Evolutionary conservation across 2,888 invertebrate species (phyloP), one percentile per base, ranked within the genome.

Genomic region (Phragmatobia fuliginosa): DNA sequence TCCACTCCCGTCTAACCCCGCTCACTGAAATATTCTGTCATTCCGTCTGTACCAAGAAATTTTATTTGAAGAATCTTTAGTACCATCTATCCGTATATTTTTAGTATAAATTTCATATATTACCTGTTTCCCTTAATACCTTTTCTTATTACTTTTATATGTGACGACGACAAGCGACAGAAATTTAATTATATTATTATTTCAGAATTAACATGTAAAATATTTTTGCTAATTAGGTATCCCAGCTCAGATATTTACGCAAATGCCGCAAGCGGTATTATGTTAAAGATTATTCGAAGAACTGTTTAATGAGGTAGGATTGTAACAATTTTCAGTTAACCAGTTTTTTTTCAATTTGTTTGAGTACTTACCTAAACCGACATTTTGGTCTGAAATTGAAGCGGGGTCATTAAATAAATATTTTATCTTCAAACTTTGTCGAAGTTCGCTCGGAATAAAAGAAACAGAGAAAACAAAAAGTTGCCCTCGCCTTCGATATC

Each of bases 331-430:
- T 66, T 63, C 21, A 62, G 11, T 66, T 56, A 28, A 33, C 62
- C 56, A 75, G 60, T 62, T 67, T 67, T 72, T 75, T 74, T 78
- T 78, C 65, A 77, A 72, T 77, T 67, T 72, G 66, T 73, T 72
- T 73, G 69, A 77, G 70, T 75, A 72, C 59, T 62, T 71, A 68
- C 67, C 56, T 68, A 72, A 72, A 70, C 66, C 63, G 62, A 71
- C 49, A 63, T 70, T 76, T 81, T 73, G 31, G 63, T 62, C 21
- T n/a, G 56, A 75, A 76, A 75, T 70, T 69, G 69, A 79, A 76
- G 73, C 59, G 62, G 70, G 83, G 81, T 86, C 88, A 88, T 90
- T 89, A 88, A 87, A 88, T 88, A 90, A 90, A 90, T 88, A 90
- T 85, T 81, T 76, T 73, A 75, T 76, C 73, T 78, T 78, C 72